These are phyloP conservation scores for Chaetodon trifascialis DNA, from an alignment of 2,113 vertebrate species.

Conservation along the genomic window DNA sequence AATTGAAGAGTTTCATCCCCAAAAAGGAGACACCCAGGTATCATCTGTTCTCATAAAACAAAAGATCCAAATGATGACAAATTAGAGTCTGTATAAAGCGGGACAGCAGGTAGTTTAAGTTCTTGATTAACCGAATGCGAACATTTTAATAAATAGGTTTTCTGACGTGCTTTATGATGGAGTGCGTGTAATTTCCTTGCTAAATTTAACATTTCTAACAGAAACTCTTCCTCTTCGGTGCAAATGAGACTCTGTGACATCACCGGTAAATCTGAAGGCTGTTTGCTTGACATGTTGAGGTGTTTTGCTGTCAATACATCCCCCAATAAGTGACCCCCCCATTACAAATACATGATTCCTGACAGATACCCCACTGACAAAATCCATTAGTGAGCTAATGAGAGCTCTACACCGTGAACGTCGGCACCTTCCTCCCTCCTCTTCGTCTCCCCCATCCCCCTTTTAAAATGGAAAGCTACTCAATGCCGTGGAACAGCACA, in stretches of 20 bases:
- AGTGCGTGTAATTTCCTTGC: constrained; percentile 4
- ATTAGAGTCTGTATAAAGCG: constrained; percentile 21
- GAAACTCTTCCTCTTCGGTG: constrained; percentile 48
- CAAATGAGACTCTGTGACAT: constrained; percentile 59
- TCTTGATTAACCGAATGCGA: constrained; percentile 29
- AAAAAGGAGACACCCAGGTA: constrained; percentile 21
- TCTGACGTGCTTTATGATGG: not conserved
- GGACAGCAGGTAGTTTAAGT: constrained; percentile 41
- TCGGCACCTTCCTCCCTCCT: constrained; percentile 9
- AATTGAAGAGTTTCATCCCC: constrained; percentile 36
- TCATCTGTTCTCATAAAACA: constrained; percentile 44
- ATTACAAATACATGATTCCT: constrained; percentile 75
- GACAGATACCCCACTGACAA: constrained; percentile 73
- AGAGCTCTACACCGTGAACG: constrained; percentile 33
- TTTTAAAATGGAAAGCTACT: constrained; percentile 58
- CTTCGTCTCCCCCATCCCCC: not conserved
- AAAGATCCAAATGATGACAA: constrained; percentile 52
- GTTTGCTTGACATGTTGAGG: constrained; percentile 51
- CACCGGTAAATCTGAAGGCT: constrained; percentile 56
- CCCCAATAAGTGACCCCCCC: constrained; percentile 62
- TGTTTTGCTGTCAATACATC: constrained; percentile 58
- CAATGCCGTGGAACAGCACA: constrained; percentile 45
- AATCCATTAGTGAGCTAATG: constrained; percentile 79
- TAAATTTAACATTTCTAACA: constrained; percentile 21
- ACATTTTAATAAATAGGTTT: constrained; percentile 38